These are phyloP conservation scores for Petrosia ficiformis DNA, from an alignment of 37 sponge, comb jelly and placozoan genomes.

Conservation along the genomic window DNA sequence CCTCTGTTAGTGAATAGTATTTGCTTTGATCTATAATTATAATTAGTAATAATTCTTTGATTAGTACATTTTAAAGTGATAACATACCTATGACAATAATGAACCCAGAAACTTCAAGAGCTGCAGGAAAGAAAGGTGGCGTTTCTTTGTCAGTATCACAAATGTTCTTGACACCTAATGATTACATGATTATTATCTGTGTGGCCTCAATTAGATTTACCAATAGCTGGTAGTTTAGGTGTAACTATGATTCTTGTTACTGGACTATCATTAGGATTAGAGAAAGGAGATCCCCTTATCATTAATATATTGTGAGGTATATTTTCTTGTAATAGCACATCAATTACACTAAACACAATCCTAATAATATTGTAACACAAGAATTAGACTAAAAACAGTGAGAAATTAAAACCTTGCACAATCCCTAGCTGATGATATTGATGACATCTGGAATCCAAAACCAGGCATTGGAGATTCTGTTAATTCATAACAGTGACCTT, in stretches of 20 bases:
- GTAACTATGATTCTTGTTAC: constrained; percentile 39
- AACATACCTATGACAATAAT: constrained; percentile 59
- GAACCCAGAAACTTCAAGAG: constrained; percentile 65
- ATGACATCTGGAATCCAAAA: constrained; percentile 62
- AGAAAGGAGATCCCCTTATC: constrained; percentile 45
- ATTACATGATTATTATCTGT: background rate
- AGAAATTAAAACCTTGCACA: too few relatives aligned
- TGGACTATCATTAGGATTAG: background rate
- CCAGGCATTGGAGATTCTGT: constrained; percentile 17
- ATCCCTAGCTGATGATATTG: too few relatives aligned
- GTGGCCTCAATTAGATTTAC: constrained; percentile 10
- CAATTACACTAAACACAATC: constrained; percentile 25
- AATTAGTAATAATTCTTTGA: background rate
- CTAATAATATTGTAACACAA: too few relatives aligned
- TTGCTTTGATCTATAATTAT: constrained; percentile 10
- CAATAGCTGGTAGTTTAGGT: constrained; percentile 58
- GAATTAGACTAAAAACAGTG: too few relatives aligned
- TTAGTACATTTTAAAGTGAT: background rate
- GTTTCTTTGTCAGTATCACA: constrained; percentile 14
- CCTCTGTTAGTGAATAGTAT: constrained; percentile 41
- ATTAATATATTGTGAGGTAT: constrained; percentile 63
- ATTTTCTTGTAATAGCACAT: constrained; percentile 19
- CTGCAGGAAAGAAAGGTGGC: constrained; percentile 63
- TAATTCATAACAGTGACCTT: constrained; percentile 39
- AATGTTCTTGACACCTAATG: constrained; percentile 30